These are phyloP conservation scores for Grallaria varia DNA, from an alignment of 2,113 vertebrate genomes.

Conservation along the genomic window DNA sequence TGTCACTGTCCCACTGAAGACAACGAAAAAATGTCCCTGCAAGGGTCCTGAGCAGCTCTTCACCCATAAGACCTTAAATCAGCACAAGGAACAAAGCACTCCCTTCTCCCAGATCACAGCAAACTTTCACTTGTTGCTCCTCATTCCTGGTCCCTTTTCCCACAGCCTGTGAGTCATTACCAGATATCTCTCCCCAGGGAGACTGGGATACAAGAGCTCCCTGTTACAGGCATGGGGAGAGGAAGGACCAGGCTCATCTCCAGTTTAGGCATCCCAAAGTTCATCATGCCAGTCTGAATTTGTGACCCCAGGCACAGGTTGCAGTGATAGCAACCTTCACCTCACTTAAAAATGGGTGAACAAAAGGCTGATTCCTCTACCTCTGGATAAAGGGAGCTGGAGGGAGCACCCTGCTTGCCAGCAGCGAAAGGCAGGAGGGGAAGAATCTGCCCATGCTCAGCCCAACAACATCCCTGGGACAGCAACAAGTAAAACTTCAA, in stretches of 20 bases:
- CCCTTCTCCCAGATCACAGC: not conserved
- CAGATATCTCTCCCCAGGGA: not conserved
- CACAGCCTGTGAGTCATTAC: not conserved
- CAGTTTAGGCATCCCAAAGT: not conserved
- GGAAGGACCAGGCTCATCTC: not conserved
- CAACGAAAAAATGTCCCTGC: not conserved
- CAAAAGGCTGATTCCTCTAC: not conserved
- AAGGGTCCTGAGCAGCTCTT: not conserved
- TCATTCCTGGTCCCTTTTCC: not conserved
- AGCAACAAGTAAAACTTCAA: not conserved
- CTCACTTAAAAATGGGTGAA: not conserved
- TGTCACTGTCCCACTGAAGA: not conserved
- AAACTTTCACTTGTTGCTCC: not conserved
- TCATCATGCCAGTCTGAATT: not conserved
- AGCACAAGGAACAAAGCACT: not conserved
- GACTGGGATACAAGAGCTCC: not conserved
- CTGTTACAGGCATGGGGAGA: not conserved
- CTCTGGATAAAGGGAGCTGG: not conserved
- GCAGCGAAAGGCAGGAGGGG: not conserved
- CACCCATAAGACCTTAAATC: not conserved
- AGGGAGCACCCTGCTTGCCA: not conserved
- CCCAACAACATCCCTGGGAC: not conserved
- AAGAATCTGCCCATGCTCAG: not conserved
- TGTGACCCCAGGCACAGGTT: not conserved
- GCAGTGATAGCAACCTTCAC: not conserved